Evolutionary conservation across 2,797 vertebrate species (phyloP).

Genomic region (Phalloptychus januarius): DNA sequence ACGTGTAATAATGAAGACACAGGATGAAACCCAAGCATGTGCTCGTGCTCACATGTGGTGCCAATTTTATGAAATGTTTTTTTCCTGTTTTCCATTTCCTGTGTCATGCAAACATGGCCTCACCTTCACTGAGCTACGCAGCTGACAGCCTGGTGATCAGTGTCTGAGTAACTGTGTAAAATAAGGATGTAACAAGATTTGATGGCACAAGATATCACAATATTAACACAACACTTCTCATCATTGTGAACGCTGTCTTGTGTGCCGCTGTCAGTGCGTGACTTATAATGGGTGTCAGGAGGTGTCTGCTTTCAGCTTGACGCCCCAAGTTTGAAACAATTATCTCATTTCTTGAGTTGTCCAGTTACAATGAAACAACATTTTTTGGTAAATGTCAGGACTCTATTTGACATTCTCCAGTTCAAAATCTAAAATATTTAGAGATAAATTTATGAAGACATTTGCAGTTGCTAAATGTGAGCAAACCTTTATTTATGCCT

Average conservation of each 20-base stretch:
- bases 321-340: background rate
- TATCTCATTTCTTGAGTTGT: background rate
- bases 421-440: background rate
- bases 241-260: background rate
- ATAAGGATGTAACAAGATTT: background rate
- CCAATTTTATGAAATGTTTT: background rate
- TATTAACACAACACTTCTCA: background rate
- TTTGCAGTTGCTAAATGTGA: background rate
- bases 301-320: background rate
- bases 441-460: background rate
- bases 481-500: background rate
- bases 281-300: background rate
- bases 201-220: background rate
- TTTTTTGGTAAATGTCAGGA: background rate
- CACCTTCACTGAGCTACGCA: constrained; percentile 3
- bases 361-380: background rate
- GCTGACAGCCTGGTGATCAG: constrained; percentile 18
- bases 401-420: background rate
- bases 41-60: background rate
- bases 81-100: constrained; percentile 1
- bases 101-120: constrained; percentile 4
- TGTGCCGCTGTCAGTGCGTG: background rate
- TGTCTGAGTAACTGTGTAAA: constrained; percentile 2
- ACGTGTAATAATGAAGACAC: constrained; percentile 21
- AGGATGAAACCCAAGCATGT: background rate